Evolutionary conservation across 1,140 invertebrate species (phyloP), one percentile per base, ranked within the genome.

Genomic region (Euwallacea fornicatus): DNA sequence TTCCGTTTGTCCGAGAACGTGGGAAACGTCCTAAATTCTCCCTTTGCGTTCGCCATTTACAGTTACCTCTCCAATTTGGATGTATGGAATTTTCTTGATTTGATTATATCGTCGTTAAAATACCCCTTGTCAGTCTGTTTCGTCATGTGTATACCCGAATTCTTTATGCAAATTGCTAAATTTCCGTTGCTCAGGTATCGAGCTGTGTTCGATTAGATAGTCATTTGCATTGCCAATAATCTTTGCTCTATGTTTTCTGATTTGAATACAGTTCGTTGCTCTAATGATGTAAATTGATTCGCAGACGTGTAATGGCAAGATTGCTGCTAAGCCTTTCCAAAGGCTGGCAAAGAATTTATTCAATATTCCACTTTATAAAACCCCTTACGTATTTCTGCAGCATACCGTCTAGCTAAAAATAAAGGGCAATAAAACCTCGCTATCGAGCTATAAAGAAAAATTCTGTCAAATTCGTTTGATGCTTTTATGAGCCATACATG

Each of bases 401-500:
- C 33, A 61, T 61, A 61, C 44, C 61, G 42, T 54, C 21, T 54
- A 21, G 44, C 63, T 65, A 65, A 54, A 65, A 65, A 65, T 65
- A 65, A 65, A 65, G 44, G 13, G 46, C 63, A 65, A 65, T 65
- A 65, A 65, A 65, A 15, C 58, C 44, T 65, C 63, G 8, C 46
- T 54, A 65, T 54, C 15, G 63, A 10, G 63, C 63, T 16, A 65
- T 65, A 66, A 66, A 66, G 53, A 56, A 66, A 66, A 66, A 58
- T 43, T 66, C 65, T 66, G 65, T 66, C 55, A 66, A 58, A 66
- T 66, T 58, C 65, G 65, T 66, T 66, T 66, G 65, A 66, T 56
- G 65, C 65, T 66, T 66, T 66, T 66, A 66, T 66, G 65, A 58
- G 55, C 65, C 55, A 58, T 66, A 66, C 33, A 66, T 66, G 65